Evolutionary conservation across 2,888 invertebrate genomes (phyloP), one percentile per base, ranked within the genome.

Genomic region (Dichetophora obliterata): DNA sequence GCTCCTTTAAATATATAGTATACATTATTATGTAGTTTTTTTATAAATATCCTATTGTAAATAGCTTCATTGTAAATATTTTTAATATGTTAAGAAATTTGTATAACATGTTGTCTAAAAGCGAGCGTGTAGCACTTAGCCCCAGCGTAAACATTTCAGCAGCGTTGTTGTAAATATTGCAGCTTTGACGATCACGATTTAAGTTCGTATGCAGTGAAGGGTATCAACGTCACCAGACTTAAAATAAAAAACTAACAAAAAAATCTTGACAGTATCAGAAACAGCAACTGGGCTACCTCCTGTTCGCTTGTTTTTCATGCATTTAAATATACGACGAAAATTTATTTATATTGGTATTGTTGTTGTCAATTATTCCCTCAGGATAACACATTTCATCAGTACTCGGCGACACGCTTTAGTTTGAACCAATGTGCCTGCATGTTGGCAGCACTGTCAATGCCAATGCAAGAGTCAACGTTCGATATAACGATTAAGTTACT

Each of bases 1-100:
- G 71, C 76, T 66, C 74, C 57, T 68, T 78, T 63, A 72, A 77
- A 77, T 77, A 75, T 31, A 31, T 31, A 31, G 31, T 31, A 77
- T 71, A 72, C 24, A 9, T 31, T 50, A 11, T 50, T 50, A n/a
- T n/a, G n/a, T n/a, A n/a, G n/a, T 69, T 16, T 24, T 24, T 50
- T 50, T 3, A 22, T 22, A 48, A 48, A 14, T 43, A 50, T 27
- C 24, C 16, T 16, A 3, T 19, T 54, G 19, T 22, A 54, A 54
- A 54, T 22, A 22, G 22, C 54, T 22, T 5, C 19, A 3, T 54
- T 22, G 22, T 22, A 54, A 22, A 54, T 54, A 54, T 22, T 54
- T 22, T 54, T 0, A 54, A 54, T 22, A 2, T 54, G 6, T 54
- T 54, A 54, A 54, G 22, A 54, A 54, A 54, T 59, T n/a, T 59